These are phyloP conservation scores for Pseudomyrmex gracilis DNA, from an alignment of 1,140 invertebrate species.

Conservation along the genomic window DNA sequence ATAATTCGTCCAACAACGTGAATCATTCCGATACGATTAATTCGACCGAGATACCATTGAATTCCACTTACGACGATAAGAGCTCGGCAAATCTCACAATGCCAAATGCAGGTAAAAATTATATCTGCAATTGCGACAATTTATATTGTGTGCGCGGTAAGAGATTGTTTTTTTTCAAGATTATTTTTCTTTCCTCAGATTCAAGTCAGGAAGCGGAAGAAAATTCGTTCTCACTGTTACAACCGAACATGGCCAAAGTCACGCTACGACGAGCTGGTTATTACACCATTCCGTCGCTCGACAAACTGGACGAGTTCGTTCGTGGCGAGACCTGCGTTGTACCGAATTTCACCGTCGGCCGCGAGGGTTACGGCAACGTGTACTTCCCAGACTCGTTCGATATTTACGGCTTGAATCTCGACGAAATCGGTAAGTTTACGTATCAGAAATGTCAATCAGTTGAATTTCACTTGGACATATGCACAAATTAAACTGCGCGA, in stretches of 20 bases:
- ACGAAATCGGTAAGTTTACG: slow-evolving; percentile 89
- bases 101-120: slow-evolving; percentile 47
- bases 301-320: slow-evolving; percentile 87
- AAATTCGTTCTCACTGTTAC: slow-evolving; percentile 62
- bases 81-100: slow-evolving; percentile 54
- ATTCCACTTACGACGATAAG: slow-evolving; percentile 65
- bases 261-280: slow-evolving; percentile 90
- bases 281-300: slow-evolving; percentile 90
- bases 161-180: not conserved
- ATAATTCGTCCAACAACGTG: slow-evolving; percentile 31
- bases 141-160: no score
- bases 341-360: slow-evolving; percentile 95
- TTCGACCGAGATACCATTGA: slow-evolving; percentile 43
- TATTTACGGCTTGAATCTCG: slow-evolving; percentile 95
- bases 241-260: slow-evolving; percentile 87
- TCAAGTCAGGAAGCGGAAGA: slow-evolving; percentile 78
- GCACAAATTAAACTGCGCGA: not conserved
- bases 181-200: slow-evolving; percentile 65
- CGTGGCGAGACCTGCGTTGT: slow-evolving; percentile 92
- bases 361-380: slow-evolving; percentile 96
- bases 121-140: not conserved
- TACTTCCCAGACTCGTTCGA: slow-evolving; percentile 95
- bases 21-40: slow-evolving; percentile 36
- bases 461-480: no score
- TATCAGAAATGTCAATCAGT: slow-evolving; percentile 16